Conservation (phyloP, 2,113 vertebrate species). For the Dissostichus mawsoni region DNA sequence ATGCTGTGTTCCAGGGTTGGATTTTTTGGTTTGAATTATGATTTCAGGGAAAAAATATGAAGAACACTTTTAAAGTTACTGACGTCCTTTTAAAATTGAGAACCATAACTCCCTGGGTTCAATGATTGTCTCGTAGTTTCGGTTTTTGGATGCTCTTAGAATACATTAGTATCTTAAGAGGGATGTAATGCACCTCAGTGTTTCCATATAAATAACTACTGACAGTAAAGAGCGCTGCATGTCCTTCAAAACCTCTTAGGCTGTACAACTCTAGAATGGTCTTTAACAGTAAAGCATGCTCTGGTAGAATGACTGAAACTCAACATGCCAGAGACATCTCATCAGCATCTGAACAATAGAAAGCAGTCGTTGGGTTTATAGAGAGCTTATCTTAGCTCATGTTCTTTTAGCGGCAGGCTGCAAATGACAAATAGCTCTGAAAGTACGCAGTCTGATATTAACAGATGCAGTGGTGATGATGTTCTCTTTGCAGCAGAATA, state of each 20-base stretch:
- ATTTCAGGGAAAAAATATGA: too few species aligned
- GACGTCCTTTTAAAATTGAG: background rate
- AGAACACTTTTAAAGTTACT: too few species aligned
- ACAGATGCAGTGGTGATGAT: background rate
- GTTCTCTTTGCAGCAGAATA: background rate
- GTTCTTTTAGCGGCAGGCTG: background rate
- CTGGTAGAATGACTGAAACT: background rate
- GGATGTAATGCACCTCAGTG: background rate
- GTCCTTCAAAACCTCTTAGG: background rate
- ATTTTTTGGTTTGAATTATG: background rate
- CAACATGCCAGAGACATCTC: conserved; percentile 10
- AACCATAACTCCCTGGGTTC: background rate
- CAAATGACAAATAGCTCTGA: conserved; percentile 42
- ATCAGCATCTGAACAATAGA: conserved; percentile 28
- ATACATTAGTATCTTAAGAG: conserved; percentile 15
- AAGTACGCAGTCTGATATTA: conserved; percentile 12
- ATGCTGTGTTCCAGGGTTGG: background rate
- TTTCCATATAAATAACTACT: background rate
- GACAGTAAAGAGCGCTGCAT: background rate
- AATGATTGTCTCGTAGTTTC: background rate
- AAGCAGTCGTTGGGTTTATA: background rate
- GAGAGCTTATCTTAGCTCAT: conserved; percentile 5
- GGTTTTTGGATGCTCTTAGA: background rate
- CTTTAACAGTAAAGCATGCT: background rate
- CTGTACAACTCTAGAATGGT: background rate